Base-by-base conservation (phyloP, 37 sponge, comb jelly and placozoan genomes). In the Cliona cf. orientalis region DNA sequence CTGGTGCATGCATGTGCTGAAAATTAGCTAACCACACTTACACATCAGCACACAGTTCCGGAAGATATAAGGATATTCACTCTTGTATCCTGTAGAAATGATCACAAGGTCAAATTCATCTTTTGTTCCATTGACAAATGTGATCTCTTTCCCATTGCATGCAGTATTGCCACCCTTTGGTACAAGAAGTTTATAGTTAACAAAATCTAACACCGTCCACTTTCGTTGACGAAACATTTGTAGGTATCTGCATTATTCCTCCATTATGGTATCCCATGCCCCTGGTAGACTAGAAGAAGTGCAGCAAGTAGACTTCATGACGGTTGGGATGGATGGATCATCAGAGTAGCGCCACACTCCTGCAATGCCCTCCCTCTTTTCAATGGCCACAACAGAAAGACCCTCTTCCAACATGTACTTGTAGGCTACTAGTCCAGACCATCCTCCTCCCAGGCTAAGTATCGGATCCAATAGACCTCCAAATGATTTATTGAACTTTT, bases 361-460 rank as follows among this genome's bases (percentile, higher is more conserved):
- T 37, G 95, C 98, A 42, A 95, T 67, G 46, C 82, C 79, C 19
- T 85, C 89, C 35, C 89, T 74, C 62, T 88, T 90, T 74, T 97
- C 98, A 64, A 97, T 87, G 14, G 80, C 80, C 38, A 88, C 75
- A 25, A 91, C 94, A 2, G 89, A 80, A n/a, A 97, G 87, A 11
- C 96, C 96, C 61, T 92, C 96, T 58, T 95, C 95, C 55, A 88
- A 55, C 86, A 91, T 87, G 70, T 89, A 86, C 86, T 97, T 97
- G 76, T 80, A 75, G 23, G 95, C 82, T 7, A 78, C 43, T 7
- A 97, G 58, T 6, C 98, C 98, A 19, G 93, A 93, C 85, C 93
- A 87, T 0, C 98, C 98, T 33, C 90, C 94, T 29, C 98, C 98
- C 17, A 97, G n/a, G n/a, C n/a, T n/a, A n/a, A n/a, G n/a, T n/a